Evolutionary conservation across 37 sponge, comb jelly and placozoan genomes (phyloP), one percentile per base, ranked within the genome.

Genomic region (Spongilla lacustris): DNA sequence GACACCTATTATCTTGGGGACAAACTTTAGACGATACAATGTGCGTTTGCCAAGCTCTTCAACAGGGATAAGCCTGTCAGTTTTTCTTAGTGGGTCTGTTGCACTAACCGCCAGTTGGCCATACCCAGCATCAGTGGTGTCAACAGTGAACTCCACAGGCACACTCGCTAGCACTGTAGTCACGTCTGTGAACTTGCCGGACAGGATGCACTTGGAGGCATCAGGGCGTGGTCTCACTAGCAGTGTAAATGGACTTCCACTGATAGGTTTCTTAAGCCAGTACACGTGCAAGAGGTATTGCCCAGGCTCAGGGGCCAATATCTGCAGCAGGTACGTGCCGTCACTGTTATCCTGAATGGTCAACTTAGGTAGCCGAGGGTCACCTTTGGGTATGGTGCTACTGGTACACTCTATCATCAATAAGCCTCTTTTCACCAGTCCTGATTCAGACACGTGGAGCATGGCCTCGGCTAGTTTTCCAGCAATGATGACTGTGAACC

Each of bases 91-190:
- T 13, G 95, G 95, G 6, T 92, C 88, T 13, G 73, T 70, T n/a
- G 86, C 93, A 8, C 48, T 46, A 4, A 83, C 79, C 6, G 78
- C 71, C 17, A 94, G 86, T 27, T 75, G n/a, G 0, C 92, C 95
- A 25, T 29, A 69, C 4, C 97, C 97, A 33, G 95, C 95, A 17
- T 86, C 76, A 31, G 87, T 94, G 28, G 86, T 75, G 41, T 97
- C 93, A 19, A 97, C 82, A 17, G 67, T 84, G 34, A 94, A 88
- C 76, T 90, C 58, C 1, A 97, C 84, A 2, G 87, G 88, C 6
- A 80, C 67, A 58, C 81, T 76, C 21, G 73, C 74, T 6, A 79
- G 33, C 14, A 71, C 68, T 21, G 78, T 71, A 3, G 27, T 25
- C 46, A 49, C 77, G 4, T 85, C 89, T 0, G 87, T 25, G 14